Conservation (phyloP, 2,797 vertebrate genomes). For the Percopsis omiscomaycus region DNA sequence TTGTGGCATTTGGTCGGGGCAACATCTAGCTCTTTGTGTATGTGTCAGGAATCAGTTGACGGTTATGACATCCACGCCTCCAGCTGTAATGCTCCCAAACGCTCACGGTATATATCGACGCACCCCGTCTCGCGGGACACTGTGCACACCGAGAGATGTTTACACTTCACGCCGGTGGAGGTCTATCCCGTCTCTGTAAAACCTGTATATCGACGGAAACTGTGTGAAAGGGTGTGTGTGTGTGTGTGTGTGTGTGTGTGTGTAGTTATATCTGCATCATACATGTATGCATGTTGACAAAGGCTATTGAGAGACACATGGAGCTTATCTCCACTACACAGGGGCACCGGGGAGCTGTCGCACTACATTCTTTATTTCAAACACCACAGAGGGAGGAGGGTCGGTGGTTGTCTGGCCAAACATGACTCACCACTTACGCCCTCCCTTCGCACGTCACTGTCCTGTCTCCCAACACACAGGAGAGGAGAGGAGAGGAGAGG, state of each 20-base stretch:
- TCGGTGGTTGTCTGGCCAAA: slow-evolving; percentile 29
- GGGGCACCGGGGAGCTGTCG: slow-evolving; percentile 38
- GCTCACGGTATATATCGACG: too few relatives aligned
- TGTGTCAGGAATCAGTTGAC: slow-evolving; percentile 23
- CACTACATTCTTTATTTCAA: slow-evolving; percentile 29
- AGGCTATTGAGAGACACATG: slow-evolving; percentile 30
- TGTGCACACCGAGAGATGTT: slow-evolving; percentile 17
- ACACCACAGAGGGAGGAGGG: slow-evolving; percentile 18
- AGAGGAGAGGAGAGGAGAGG: background rate
- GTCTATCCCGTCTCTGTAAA: background rate
- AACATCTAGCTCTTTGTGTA: slow-evolving; percentile 21
- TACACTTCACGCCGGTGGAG: slow-evolving; percentile 28
- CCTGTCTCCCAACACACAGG: slow-evolving; percentile 10
- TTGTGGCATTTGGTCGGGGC: background rate
- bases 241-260: slow-evolving; percentile 9
- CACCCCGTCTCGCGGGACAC: too few relatives aligned
- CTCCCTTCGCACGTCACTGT: slow-evolving; percentile 17
- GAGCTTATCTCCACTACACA: slow-evolving; percentile 50
- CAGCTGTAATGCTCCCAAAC: too few relatives aligned
- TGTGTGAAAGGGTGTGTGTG: background rate
- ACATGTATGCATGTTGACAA: slow-evolving; percentile 16
- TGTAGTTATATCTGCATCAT: background rate
- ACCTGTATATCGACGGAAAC: background rate
- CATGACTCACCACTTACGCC: slow-evolving; percentile 45
- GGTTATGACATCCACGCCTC: slow-evolving; percentile 15